These are phyloP conservation scores for Mamestra brassicae DNA, from an alignment of 2,888 invertebrate genomes.

Conservation along the genomic window DNA sequence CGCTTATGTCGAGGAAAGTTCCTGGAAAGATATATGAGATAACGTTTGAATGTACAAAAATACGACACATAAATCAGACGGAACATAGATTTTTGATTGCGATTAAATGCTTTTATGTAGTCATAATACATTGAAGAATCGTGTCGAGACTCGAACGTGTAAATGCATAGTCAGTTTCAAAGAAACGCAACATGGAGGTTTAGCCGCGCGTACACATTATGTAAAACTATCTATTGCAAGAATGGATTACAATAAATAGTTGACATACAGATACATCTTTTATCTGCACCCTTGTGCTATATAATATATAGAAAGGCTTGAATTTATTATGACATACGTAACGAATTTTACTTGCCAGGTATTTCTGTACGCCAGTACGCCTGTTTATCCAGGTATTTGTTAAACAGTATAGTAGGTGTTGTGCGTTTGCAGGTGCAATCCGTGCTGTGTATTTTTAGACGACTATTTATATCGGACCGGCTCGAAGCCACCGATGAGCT, in stretches of 20 bases:
- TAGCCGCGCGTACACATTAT: slow-evolving; percentile 22
- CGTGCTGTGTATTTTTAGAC: slow-evolving; percentile 86
- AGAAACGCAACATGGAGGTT: slow-evolving; percentile 19
- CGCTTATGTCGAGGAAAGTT: slow-evolving; percentile 67
- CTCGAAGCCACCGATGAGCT: slow-evolving; percentile 77
- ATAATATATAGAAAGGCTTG: slow-evolving; percentile 19
- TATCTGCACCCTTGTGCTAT: slow-evolving; percentile 21
- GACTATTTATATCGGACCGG: slow-evolving; percentile 88
- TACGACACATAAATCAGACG: slow-evolving; percentile 50
- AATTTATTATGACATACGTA: slow-evolving; percentile 45
- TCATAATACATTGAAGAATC: slow-evolving; percentile 14
- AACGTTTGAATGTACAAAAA: slow-evolving; percentile 64
- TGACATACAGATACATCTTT: slow-evolving; percentile 31
- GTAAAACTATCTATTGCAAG: slow-evolving; percentile 26
- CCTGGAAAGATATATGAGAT: slow-evolving; percentile 72
- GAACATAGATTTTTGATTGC: slow-evolving; percentile 40
- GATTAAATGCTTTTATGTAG: slow-evolving; percentile 30
- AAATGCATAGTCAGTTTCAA: slow-evolving; percentile 33
- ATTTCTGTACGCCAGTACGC: slow-evolving; percentile 25
- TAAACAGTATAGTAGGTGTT: slow-evolving; percentile 64
- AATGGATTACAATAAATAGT: slow-evolving; percentile 39
- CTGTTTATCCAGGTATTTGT: slow-evolving; percentile 59
- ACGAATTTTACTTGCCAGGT: slow-evolving; percentile 36
- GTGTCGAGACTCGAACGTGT: slow-evolving; percentile 13
- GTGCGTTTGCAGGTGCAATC: slow-evolving; percentile 84